Evolutionary conservation across 2,113 vertebrate species (phyloP), one percentile per base, ranked within the genome.

Genomic region (Rhegmatorhina hoffmannsi): DNA sequence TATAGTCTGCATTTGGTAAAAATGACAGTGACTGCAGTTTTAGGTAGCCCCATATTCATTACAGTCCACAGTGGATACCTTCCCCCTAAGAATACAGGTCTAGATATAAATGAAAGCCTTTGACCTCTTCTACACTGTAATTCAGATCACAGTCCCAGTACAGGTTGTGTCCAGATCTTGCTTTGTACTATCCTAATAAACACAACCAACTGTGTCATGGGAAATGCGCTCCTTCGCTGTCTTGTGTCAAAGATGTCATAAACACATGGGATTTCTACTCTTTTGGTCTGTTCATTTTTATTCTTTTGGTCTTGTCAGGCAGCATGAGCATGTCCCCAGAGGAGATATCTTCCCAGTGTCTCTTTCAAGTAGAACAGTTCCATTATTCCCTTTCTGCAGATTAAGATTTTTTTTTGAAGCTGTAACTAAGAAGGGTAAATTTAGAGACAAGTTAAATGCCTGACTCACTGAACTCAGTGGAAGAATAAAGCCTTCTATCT

Each of bases 371-470:
- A 36, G 15, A 63, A 34, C 50, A 84, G 19, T 89, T 55, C 67
- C 31, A 38, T 86, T 95, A 80, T 93, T 92, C 49, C 44, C 67
- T 72, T 77, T 75, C 66, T 75, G 49, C 82, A 92, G 70, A 89
- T 77, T 83, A 47, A 56, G 84, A 59, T 81, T 91, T 91, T 84
- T 70, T 64, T 81, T 74, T 87, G 73, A 87, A 92, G 69, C 49
- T 59, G 43, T 40, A 36, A 19, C 50, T 87, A 64, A 94, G 81
- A 74, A 56, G 79, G 66, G 38, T 81, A 58, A 44, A 90, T 88
- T 92, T 82, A 28, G 38, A 90, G 89, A 19, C 17, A 53, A 84
- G 38, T 75, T 72, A 89, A 75, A 89, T 89, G n/a, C 44, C 47
- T n/a, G 66, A 10, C 47, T 75, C 25, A 3, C 44, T 79, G 67